Evolutionary conservation across 1,140 invertebrate species (phyloP).

Genomic region (Dysdera silvatica): DNA sequence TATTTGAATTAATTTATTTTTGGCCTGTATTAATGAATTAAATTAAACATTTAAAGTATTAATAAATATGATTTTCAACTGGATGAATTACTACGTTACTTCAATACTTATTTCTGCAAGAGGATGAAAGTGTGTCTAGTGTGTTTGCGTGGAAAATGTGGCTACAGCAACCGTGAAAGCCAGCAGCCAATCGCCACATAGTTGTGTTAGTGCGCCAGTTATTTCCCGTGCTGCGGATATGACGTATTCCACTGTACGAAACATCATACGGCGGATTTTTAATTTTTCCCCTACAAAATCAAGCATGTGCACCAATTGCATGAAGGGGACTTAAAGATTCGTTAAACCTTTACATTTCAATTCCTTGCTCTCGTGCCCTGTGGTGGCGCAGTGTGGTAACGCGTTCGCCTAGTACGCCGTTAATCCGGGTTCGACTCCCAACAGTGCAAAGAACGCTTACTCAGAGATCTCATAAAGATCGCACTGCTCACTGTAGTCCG

Average conservation of each 20-base stretch:
- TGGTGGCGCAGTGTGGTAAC: too few relatives aligned
- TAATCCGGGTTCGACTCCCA: too few relatives aligned
- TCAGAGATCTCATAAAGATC: too few relatives aligned
- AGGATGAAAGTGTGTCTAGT: not conserved
- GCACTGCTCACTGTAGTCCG: too few relatives aligned
- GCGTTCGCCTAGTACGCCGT: too few relatives aligned
- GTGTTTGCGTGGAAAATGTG: not conserved
- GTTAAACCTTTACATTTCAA: not conserved
- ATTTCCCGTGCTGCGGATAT: not conserved
- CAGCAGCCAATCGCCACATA: not conserved
- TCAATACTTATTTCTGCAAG: not conserved
- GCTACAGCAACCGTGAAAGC: not conserved
- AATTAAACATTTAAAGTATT: too few relatives aligned
- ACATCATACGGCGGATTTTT: not conserved
- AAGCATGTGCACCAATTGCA: not conserved
- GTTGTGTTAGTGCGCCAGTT: not conserved
- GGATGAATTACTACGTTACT: too few relatives aligned
- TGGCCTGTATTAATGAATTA: too few relatives aligned
- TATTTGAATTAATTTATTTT: too few relatives aligned
- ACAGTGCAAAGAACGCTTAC: too few relatives aligned
- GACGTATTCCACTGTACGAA: not conserved
- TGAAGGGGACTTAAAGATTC: not conserved
- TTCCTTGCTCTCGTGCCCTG: not conserved
- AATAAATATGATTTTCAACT: too few relatives aligned
- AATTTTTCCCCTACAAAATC: not conserved